These are phyloP conservation scores for Rhea pennata DNA, from an alignment of 2,113 vertebrate species.

Conservation along the genomic window DNA sequence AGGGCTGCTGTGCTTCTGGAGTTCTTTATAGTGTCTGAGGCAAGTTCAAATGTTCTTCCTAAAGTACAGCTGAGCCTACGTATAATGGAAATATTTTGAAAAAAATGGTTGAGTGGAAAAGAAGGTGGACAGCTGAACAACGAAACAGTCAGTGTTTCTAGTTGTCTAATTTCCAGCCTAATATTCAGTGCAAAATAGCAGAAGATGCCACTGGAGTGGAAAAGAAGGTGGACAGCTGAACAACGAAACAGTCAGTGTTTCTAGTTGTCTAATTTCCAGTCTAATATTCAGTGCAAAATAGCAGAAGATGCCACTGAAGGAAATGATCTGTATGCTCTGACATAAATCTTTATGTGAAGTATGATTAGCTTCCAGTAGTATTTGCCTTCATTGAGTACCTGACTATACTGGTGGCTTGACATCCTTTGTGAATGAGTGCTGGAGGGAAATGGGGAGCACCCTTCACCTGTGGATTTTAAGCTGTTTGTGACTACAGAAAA, in stretches of 20 bases:
- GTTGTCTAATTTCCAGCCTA: slow-evolving; percentile 6
- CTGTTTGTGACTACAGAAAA: background rate
- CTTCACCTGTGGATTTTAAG: background rate
- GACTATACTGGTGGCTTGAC: background rate
- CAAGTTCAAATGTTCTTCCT: background rate
- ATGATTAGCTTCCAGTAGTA: slow-evolving; percentile 43
- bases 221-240: background rate
- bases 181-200: slow-evolving; percentile 1
- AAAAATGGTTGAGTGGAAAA: background rate
- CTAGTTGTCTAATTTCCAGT: slow-evolving; percentile 12
- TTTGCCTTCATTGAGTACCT: slow-evolving; percentile 13
- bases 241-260: background rate
- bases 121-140: background rate
- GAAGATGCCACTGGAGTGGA: background rate
- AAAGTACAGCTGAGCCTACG: background rate
- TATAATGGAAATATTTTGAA: background rate
- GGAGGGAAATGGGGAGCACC: background rate
- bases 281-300: slow-evolving; percentile 1
- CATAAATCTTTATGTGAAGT: slow-evolving; percentile 16
- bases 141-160: background rate
- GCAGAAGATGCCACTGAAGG: slow-evolving; percentile 1
- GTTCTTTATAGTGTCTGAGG: background rate
- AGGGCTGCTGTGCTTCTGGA: background rate
- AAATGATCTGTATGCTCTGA: slow-evolving; percentile 3
- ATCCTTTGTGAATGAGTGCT: background rate